These are phyloP conservation scores for Neolamprologus tretocephalus DNA, from an alignment of 2,113 vertebrate genomes.

Conservation along the genomic window DNA sequence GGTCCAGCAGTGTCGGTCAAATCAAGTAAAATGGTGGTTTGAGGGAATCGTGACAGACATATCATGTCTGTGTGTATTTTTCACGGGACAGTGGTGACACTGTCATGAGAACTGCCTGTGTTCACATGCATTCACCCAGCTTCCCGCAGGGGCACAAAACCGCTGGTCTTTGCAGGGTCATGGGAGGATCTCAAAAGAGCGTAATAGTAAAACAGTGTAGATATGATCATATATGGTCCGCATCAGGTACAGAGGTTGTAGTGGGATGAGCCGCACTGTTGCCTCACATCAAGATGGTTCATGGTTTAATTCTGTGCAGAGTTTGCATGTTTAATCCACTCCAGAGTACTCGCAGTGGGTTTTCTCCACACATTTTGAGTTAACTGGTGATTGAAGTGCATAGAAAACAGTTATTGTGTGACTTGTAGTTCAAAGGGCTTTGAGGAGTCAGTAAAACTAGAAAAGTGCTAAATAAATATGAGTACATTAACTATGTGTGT, in stretches of 20 bases:
- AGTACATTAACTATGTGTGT: neutral
- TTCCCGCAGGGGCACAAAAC: rapidly evolving
- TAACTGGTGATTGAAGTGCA: neutral
- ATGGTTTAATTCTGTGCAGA: neutral
- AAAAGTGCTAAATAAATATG: neutral
- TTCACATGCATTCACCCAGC: neutral
- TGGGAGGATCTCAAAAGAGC: neutral
- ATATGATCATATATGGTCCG: neutral
- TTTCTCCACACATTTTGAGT: neutral
- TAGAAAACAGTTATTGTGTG: neutral
- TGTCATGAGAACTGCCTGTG: neutral
- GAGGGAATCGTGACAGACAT: neutral
- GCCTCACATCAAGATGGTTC: neutral
- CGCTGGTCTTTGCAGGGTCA: neutral
- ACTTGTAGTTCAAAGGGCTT: neutral
- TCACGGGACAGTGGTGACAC: neutral
- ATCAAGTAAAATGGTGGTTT: neutral
- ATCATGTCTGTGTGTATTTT: neutral
- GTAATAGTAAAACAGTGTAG: neutral
- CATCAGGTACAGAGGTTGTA: neutral
- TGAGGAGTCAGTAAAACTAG: neutral
- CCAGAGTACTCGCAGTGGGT: neutral
- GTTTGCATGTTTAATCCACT: neutral
- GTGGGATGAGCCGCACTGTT: neutral
- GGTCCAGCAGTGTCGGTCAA: neutral